phyloP scores from a whole-genome alignment of 23 tunicate species.

The Halocynthia aurantium region DNA sequence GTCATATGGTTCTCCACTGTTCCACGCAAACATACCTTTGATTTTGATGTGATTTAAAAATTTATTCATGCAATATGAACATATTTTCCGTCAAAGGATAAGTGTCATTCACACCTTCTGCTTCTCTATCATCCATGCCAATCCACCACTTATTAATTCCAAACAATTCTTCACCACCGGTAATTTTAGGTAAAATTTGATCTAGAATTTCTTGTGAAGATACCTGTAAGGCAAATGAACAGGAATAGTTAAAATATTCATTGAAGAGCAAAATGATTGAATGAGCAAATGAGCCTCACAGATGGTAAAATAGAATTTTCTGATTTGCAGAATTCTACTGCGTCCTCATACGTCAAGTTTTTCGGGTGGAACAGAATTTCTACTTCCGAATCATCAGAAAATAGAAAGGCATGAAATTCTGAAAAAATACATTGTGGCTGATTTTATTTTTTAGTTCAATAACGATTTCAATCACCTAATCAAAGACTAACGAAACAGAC shows the following conservation, averaged over 20 bases:
- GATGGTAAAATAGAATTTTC: slow-evolving; percentile 4
- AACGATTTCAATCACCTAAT: too few species aligned
- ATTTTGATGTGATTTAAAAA: not conserved
- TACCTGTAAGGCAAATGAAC: not conserved
- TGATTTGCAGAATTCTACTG: slow-evolving; percentile 10
- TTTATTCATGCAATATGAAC: not conserved
- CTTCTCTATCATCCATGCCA: slow-evolving; percentile 50
- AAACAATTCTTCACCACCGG: not conserved
- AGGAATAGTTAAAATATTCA: not conserved
- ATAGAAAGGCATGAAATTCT: slow-evolving; percentile 3
- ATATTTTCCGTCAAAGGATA: not conserved
- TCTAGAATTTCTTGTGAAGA: not conserved
- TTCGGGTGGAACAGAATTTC: slow-evolving; percentile 20
- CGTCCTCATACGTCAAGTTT: slow-evolving; percentile 8
- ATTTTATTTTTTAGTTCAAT: too few species aligned
- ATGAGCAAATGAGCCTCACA: not conserved
- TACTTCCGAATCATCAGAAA: slow-evolving; percentile 9
- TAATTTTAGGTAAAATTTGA: not conserved
- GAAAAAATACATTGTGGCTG: not conserved
- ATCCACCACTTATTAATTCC: slow-evolving; percentile 52
- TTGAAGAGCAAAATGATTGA: not conserved
- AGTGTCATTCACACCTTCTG: slow-evolving; percentile 37
- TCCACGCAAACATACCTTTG: slow-evolving; percentile 59
- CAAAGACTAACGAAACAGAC: too few species aligned
- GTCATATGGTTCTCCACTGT: slow-evolving; percentile 62